Evolutionary conservation across 2,888 invertebrate species (phyloP), one percentile per base, ranked within the genome.

Genomic region (Dorcus hopei): DNA sequence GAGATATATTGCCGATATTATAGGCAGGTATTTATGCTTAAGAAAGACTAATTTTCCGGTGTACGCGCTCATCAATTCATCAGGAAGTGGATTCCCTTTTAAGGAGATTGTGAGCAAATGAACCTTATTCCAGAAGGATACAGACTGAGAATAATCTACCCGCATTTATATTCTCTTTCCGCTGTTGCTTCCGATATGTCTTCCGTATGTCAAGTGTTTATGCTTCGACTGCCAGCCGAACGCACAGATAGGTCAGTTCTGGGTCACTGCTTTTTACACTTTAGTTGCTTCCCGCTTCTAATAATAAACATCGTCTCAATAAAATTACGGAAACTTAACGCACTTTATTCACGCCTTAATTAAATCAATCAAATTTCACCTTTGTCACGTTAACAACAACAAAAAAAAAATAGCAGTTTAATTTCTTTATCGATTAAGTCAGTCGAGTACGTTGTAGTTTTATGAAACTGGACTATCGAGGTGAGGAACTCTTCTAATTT

Each of bases 11-110:
- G 45, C 14, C 19, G 45, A 45, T 45, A 45, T 41, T 41, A 41
- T 45, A 45, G 9, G 45, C 16, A 9, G 45, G 45, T 45, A 11
- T 23, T 45, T 45, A 45, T 45, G 14, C 45, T 45, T 23, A 45
- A 45, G 45, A 64, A 61, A 64, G 66, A 68, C 68, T 71, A 70
- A 71, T 71, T 71, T 71, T 71, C 65, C 70, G 71, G 66, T 70
- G 64, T 64, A 67, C 65, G 70, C 68, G 61, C 65, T 66, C 68
- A 68, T 71, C 70, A 69, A 69, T 70, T 69, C 68, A 68, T 70
- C 70, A 68, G 62, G 65, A 59, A 64, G 64, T 54, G 55, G 62
- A 60, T 60, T 33, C 65, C 57, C 61, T 56, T 59, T 59, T 61
- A 63, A 61, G 59, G 57, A 61, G 59, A 60, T 61, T 59, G 58